These are phyloP conservation scores for Ypsolopha scabrella DNA, from an alignment of 2,888 invertebrate genomes.

Conservation along the genomic window DNA sequence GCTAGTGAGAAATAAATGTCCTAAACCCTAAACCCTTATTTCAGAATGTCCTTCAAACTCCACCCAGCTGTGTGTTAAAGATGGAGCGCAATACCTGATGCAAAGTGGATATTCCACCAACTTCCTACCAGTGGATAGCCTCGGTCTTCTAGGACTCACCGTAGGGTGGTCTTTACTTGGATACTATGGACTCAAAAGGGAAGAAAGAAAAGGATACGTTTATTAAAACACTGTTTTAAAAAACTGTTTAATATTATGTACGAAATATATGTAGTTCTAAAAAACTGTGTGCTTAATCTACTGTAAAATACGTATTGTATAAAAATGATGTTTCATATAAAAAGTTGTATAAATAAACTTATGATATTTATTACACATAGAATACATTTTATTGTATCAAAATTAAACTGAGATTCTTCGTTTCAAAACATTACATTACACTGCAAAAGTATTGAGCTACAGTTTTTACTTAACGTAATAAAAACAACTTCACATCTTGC, in stretches of 20 bases:
- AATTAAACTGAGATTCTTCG: too few relatives aligned
- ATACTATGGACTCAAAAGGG: slow-evolving; percentile 43
- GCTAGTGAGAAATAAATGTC: too few relatives aligned
- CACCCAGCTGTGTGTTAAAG: slow-evolving; percentile 33
- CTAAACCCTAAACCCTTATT: slow-evolving; percentile 7
- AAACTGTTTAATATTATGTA: neutral
- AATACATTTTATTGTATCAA: too few relatives aligned
- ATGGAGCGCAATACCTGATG: slow-evolving; percentile 38
- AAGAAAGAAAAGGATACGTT: slow-evolving; percentile 52
- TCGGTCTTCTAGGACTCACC: slow-evolving; percentile 36
- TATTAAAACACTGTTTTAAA: slow-evolving; percentile 23
- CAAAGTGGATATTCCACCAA: slow-evolving; percentile 45
- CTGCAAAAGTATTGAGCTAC: too few relatives aligned
- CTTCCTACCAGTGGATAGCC: slow-evolving; percentile 34
- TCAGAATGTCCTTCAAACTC: slow-evolving; percentile 46
- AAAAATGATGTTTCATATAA: too few relatives aligned
- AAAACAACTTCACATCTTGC: neutral
- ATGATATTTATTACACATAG: too few relatives aligned
- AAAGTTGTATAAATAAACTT: too few relatives aligned
- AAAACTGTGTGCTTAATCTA: neutral
- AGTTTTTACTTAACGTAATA: too few relatives aligned
- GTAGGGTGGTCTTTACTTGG: slow-evolving; percentile 42
- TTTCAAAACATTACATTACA: too few relatives aligned
- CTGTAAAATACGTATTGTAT: neutral
- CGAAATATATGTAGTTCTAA: neutral